phyloP scores from a whole-genome alignment of 2,797 vertebrate genomes.

The Pipistrellus pipistrellus region DNA sequence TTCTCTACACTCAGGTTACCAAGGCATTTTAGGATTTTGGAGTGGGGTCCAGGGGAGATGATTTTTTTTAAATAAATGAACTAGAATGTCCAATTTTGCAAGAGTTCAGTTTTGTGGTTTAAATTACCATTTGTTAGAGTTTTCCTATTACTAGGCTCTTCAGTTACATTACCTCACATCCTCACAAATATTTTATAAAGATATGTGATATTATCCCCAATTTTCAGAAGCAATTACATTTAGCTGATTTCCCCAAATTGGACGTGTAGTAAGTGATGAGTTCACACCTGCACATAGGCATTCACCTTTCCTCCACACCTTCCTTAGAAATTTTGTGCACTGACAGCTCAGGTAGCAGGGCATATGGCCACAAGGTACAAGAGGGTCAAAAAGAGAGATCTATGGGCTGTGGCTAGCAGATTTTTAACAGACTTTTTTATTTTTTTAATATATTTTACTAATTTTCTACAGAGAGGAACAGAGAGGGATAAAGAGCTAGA shows the following conservation, averaged over 20 bases:
- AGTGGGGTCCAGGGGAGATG: neutral
- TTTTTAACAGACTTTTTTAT: neutral
- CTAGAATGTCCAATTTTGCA: neutral
- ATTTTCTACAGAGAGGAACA: too few species aligned
- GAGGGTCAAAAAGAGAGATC: neutral
- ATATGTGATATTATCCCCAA: neutral
- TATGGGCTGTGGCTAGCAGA: neutral
- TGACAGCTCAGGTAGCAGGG: neutral
- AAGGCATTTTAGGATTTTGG: neutral
- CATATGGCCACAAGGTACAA: neutral
- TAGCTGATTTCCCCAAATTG: neutral
- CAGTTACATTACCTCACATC: neutral
- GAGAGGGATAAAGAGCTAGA: too few species aligned
- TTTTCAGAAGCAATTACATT: neutral
- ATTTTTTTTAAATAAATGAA: neutral
- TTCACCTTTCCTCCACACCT: neutral
- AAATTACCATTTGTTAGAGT: neutral
- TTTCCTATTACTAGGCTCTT: neutral
- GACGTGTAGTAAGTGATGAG: neutral
- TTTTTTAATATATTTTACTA: too few species aligned
- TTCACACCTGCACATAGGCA: neutral
- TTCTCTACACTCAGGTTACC: neutral
- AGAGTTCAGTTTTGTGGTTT: neutral
- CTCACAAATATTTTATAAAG: neutral
- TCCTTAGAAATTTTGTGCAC: neutral